Evolutionary conservation across 2,797 vertebrate species (phyloP).

Genomic region (Rhadinocentrus ornatus): DNA sequence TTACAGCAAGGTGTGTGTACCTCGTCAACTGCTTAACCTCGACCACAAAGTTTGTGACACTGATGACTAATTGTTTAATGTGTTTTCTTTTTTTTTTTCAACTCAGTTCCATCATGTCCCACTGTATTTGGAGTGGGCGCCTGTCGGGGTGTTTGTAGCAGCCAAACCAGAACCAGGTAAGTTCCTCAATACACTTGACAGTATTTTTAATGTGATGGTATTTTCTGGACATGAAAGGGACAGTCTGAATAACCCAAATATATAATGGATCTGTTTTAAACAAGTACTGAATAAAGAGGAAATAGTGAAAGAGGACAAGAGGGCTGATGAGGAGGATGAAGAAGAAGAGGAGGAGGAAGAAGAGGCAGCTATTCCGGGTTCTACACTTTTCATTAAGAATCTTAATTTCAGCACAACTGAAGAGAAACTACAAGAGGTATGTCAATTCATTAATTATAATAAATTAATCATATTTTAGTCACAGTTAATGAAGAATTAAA

Average conservation of each 20-base stretch:
- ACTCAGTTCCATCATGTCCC: slow-evolving; percentile 92
- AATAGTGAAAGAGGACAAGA: slow-evolving; percentile 41
- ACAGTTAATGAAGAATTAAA: not conserved
- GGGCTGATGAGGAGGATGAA: slow-evolving; percentile 35
- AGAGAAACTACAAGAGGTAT: slow-evolving; percentile 87
- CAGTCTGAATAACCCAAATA: not conserved
- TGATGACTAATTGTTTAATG: not conserved
- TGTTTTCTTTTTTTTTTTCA: not conserved
- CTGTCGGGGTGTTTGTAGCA: slow-evolving; percentile 87
- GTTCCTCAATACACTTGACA: slow-evolving; percentile 2
- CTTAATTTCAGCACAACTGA: slow-evolving; percentile 92
- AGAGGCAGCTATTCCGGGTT: slow-evolving; percentile 86
- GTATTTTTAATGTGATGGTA: not conserved
- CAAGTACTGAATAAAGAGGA: slow-evolving; percentile 61
- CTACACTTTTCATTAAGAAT: slow-evolving; percentile 96
- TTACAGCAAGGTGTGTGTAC: slow-evolving; percentile 89
- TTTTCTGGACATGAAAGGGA: not conserved
- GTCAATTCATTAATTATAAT: slow-evolving; percentile 9
- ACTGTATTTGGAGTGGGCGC: slow-evolving; percentile 96
- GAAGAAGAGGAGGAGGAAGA: slow-evolving; percentile 81
- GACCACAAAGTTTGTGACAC: not conserved
- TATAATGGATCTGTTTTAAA: slow-evolving; percentile 6
- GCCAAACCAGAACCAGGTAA: slow-evolving; percentile 65
- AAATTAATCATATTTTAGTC: not conserved
- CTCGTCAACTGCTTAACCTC: not conserved